These are phyloP conservation scores for Volucella bombylans DNA, from an alignment of 2,888 invertebrate genomes.

Conservation along the genomic window DNA sequence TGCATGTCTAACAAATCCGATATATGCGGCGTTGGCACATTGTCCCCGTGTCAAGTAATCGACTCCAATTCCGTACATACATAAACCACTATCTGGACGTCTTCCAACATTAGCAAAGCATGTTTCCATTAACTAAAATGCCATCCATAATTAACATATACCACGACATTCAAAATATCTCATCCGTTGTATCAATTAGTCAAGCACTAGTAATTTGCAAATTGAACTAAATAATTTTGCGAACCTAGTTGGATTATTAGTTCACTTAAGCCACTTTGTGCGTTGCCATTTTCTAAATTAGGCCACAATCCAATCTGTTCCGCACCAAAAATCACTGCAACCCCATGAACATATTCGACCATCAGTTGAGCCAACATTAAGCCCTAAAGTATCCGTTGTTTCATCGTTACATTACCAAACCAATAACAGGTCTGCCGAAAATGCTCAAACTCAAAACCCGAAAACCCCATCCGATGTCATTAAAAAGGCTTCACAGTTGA, in stretches of 20 bases:
- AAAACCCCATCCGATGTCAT: slow-evolving; percentile 1
- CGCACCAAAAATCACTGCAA: slow-evolving; percentile 13
- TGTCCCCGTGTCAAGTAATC: no score
- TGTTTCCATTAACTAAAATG: no score
- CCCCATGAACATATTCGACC: neutral
- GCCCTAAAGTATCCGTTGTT: neutral
- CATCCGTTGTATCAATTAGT: slow-evolving; percentile 4
- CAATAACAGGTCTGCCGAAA: slow-evolving; percentile 24
- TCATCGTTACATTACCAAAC: neutral
- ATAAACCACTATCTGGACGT: no score
- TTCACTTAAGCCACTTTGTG: slow-evolving; percentile 10
- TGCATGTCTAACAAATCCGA: no score
- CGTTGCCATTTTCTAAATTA: neutral
- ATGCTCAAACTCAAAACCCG: no score
- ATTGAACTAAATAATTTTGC: slow-evolving; percentile 13
- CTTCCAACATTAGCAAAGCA: no score
- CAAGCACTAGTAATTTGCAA: slow-evolving; percentile 5
- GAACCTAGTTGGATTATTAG: slow-evolving; percentile 3
- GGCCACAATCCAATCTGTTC: slow-evolving; percentile 6
- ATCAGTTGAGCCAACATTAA: neutral
- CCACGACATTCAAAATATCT: neutral
- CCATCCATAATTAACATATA: slow-evolving; percentile 1
- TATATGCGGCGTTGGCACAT: no score
- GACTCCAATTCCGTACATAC: no score
- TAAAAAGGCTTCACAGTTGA: slow-evolving; percentile 7